phyloP scores from a whole-genome alignment of 1,140 invertebrate genomes.

The Ganaspis sp. region DNA sequence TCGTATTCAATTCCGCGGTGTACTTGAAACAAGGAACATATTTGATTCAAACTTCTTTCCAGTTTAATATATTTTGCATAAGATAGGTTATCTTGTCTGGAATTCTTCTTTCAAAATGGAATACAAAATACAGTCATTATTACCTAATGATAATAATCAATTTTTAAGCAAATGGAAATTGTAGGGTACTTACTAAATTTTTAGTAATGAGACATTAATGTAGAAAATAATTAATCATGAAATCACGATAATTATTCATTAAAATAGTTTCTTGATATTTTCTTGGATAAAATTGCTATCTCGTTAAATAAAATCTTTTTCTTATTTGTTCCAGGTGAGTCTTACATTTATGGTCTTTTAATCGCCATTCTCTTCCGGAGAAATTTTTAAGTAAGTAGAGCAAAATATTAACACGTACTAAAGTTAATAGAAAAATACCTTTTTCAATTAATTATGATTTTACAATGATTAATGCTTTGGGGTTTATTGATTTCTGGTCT shows the following conservation, averaged over 20 bases:
- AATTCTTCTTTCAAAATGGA: no score
- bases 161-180: no score
- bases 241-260: no score
- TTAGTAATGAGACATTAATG: no score
- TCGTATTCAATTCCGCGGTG: conserved; percentile 7
- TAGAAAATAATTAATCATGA: no score
- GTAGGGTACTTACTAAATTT: no score
- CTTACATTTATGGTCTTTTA: background rate
- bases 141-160: no score
- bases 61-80: no score
- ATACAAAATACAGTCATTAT: no score
- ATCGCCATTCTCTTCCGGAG: background rate
- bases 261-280: no score
- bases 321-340: conserved; percentile 5
- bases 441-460: background rate
- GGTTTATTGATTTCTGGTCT: background rate
- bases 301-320: background rate
- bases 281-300: no score
- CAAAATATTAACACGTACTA: background rate
- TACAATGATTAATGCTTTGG: background rate
- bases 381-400: background rate
- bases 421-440: background rate
- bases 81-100: no score
- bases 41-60: background rate
- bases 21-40: background rate